These are phyloP conservation scores for Geotrypetes seraphini DNA, from an alignment of 2,797 vertebrate genomes.

Conservation along the genomic window DNA sequence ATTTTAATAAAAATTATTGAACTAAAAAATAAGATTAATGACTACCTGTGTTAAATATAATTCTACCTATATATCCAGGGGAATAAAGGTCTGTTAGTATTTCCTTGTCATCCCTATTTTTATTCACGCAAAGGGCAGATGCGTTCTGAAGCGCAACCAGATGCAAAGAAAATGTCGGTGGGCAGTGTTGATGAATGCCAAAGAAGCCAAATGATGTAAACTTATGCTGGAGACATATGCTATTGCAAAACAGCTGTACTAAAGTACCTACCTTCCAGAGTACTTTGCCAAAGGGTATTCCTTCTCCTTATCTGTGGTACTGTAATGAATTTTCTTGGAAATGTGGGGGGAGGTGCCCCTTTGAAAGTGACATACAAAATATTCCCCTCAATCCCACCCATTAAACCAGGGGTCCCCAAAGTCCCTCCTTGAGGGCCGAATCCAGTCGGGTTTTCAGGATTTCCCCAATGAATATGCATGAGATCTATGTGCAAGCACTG, in stretches of 20 bases:
- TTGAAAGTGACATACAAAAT: no score
- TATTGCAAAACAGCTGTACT: neutral
- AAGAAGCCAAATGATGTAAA: neutral
- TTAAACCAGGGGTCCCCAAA: no score
- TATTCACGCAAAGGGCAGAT: conserved; percentile 15
- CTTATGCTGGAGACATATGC: no score
- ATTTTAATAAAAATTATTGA: no score
- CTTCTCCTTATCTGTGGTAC: accelerated
- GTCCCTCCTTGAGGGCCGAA: no score
- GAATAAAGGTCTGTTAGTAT: conserved; percentile 1
- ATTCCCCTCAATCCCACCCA: no score
- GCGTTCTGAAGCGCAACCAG: neutral
- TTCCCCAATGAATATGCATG: no score
- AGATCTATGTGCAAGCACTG: no score
- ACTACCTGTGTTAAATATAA: conserved; percentile 23
- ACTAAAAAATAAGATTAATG: conserved; percentile 58
- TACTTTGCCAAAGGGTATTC: neutral
- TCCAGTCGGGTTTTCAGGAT: no score
- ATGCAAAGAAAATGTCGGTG: no score
- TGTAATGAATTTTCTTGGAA: no score
- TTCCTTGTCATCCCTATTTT: conserved; percentile 15
- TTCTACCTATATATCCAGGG: neutral
- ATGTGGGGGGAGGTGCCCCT: no score
- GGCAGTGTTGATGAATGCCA: neutral
- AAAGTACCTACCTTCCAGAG: neutral